phyloP scores from a whole-genome alignment of 1,140 invertebrate genomes.

The Temnothorax curvispinosus region DNA sequence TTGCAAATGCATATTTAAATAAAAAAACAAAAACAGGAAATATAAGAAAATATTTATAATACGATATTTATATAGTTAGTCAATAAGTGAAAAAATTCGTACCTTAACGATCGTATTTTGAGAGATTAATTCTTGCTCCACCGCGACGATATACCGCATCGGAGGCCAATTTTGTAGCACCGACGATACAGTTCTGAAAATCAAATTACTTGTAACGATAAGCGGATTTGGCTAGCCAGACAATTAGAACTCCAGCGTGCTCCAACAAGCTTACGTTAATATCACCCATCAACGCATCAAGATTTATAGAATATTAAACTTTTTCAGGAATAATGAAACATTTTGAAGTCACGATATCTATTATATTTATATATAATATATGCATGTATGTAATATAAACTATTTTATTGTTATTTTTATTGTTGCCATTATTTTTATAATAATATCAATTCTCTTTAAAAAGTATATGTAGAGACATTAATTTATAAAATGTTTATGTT shows the following conservation, averaged over 20 bases:
- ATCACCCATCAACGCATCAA: neutral
- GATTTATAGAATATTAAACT: conserved; percentile 9
- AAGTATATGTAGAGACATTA: neutral
- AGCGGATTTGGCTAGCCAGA: conserved; percentile 6
- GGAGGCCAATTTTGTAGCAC: conserved; percentile 80
- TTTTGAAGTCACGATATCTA: neutral
- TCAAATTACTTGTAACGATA: conserved; percentile 36
- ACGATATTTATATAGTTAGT: neutral
- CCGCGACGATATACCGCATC: conserved; percentile 85
- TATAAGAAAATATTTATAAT: neutral
- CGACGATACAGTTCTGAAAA: conserved; percentile 68
- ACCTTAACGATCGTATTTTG: conserved; percentile 86
- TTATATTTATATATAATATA: neutral
- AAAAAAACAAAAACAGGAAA: neutral
- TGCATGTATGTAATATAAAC: neutral
- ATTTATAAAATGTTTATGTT: neutral
- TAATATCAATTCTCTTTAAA: neutral
- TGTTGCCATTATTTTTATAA: neutral
- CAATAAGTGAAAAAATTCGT: neutral
- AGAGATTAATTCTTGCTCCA: conserved; percentile 85
- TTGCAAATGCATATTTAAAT: conserved; percentile 7
- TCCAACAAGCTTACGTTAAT: neutral
- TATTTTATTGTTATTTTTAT: neutral
- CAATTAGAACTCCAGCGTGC: conserved; percentile 19
- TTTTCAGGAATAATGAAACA: neutral